Conservation (phyloP, 2,113 vertebrate genomes). For the Phyllostomus hastatus region DNA sequence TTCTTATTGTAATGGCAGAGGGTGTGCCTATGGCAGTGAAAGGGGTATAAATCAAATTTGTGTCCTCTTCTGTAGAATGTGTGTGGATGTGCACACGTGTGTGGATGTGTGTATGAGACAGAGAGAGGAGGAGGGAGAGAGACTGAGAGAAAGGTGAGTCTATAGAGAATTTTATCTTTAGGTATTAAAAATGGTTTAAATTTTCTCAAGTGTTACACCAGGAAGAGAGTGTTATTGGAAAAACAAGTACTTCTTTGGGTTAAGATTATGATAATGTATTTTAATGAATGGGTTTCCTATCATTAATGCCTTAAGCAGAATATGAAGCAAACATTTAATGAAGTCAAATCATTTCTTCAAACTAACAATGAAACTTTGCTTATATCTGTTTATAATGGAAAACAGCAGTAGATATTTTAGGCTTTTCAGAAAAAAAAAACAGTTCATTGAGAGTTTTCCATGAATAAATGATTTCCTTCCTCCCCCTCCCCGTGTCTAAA, state of each 20-base stretch:
- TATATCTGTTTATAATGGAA: neutral
- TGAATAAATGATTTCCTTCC: neutral
- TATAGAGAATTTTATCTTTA: neutral
- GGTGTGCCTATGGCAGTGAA: neutral
- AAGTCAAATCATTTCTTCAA: neutral
- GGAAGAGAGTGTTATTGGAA: neutral
- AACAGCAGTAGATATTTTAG: neutral
- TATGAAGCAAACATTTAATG: neutral
- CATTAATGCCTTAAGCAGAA: neutral
- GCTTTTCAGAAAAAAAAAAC: neutral
- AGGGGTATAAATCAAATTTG: neutral
- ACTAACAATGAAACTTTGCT: slow-evolving; percentile 1
- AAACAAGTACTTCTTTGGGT: neutral
- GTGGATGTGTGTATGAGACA: no score
- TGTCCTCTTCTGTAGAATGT: neutral
- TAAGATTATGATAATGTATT: neutral
- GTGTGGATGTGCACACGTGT: neutral
- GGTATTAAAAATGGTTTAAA: neutral
- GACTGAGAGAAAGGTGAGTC: neutral
- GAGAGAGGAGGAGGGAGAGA: neutral
- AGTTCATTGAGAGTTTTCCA: slow-evolving; percentile 20
- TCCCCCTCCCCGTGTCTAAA: neutral
- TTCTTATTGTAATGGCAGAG: neutral
- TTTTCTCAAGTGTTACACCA: neutral
- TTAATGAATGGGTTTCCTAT: neutral